Evolutionary conservation across 2,113 vertebrate species (phyloP).

Genomic region (Oostethus manadensis): DNA sequence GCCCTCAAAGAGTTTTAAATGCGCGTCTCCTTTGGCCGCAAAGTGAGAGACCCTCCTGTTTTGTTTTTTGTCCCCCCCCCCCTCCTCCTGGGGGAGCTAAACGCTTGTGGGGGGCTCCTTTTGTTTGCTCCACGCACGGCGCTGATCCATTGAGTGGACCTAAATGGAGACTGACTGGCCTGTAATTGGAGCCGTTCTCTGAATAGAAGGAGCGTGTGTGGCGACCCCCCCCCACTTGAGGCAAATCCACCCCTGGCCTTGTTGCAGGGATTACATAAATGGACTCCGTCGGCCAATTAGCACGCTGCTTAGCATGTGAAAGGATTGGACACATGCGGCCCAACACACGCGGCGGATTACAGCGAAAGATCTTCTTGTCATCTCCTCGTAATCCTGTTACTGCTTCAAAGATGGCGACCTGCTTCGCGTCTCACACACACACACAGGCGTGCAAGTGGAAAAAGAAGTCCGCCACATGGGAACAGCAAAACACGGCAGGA

Average conservation of each 20-base stretch:
- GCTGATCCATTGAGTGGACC: slow-evolving; percentile 45
- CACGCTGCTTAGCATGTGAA: slow-evolving; percentile 8
- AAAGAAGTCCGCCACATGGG: too few species aligned
- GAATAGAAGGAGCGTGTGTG: slow-evolving; percentile 68
- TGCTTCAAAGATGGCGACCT: too few species aligned
- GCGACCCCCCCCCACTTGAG: too few species aligned
- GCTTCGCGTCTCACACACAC: too few species aligned
- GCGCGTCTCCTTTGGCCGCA: slow-evolving; percentile 88
- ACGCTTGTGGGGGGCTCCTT: slow-evolving; percentile 76
- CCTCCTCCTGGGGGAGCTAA: slow-evolving; percentile 55
- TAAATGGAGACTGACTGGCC: slow-evolving; percentile 70
- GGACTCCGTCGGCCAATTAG: background rate
- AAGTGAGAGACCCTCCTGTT: too few species aligned
- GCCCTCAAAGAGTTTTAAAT: slow-evolving; percentile 86
- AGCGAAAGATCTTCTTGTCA: background rate
- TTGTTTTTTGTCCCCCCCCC: too few species aligned
- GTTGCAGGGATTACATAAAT: slow-evolving; percentile 37
- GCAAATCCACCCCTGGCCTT: slow-evolving; percentile 56
- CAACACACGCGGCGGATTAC: slow-evolving; percentile 1
- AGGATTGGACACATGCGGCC: slow-evolving; percentile 3
- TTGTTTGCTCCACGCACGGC: slow-evolving; percentile 81
- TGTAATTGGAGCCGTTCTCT: slow-evolving; percentile 79
- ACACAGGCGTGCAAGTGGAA: too few species aligned
- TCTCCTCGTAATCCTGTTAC: slow-evolving; percentile 2
- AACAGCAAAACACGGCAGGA: too few species aligned